Evolutionary conservation across 1,140 invertebrate genomes (phyloP).

Genomic region (Micrasema longulum): DNA sequence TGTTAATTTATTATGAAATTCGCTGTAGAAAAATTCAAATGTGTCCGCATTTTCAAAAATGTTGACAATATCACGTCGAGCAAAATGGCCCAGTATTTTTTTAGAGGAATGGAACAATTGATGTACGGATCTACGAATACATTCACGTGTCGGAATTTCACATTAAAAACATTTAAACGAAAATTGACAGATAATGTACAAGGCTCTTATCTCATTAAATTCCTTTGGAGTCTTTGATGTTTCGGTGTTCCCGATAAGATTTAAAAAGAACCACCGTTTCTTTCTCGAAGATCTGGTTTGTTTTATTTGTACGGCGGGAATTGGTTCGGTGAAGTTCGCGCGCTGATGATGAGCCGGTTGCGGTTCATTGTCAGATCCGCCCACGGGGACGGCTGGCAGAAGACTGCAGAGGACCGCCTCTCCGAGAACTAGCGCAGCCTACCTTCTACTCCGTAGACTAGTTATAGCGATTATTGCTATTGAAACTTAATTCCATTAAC

Average conservation of each 20-base stretch:
- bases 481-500: no score
- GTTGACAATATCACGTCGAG: background rate
- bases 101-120: no score
- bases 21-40: background rate
- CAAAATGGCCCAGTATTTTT: no score
- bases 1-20: slow-evolving; percentile 1
- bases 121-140: no score
- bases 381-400: slow-evolving; percentile 22
- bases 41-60: background rate
- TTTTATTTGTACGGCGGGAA: slow-evolving; percentile 10
- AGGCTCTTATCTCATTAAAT: no score
- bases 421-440: slow-evolving; percentile 6
- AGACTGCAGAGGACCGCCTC: slow-evolving; percentile 9
- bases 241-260: no score
- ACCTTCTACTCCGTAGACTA: no score
- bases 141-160: no score
- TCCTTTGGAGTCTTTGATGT: no score
- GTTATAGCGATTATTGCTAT: no score
- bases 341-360: background rate
- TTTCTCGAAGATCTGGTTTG: background rate
- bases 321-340: background rate
- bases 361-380: slow-evolving; percentile 32
- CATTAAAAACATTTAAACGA: no score
- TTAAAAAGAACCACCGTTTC: background rate
- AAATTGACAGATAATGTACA: no score